Conservation (phyloP, 2,888 invertebrate species). For the Mylabris sibirica region DNA sequence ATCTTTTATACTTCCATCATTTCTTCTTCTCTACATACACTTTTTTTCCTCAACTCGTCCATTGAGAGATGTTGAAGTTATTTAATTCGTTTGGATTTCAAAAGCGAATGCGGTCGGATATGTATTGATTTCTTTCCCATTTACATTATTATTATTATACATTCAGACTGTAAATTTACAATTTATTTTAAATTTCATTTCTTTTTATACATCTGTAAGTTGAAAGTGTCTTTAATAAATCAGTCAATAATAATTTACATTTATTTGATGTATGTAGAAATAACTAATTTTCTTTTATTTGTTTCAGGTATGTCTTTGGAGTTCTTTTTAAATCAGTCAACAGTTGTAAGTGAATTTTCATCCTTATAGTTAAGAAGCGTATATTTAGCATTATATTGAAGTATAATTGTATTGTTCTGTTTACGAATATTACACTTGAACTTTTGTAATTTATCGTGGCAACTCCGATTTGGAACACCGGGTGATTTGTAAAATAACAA, state of each 20-base stretch:
- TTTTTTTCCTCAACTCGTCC: neutral
- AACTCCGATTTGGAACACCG: slow-evolving; percentile 13
- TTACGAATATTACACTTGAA: slow-evolving; percentile 10
- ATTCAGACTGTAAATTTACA: neutral
- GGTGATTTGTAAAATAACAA: slow-evolving; percentile 22
- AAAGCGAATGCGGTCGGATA: neutral
- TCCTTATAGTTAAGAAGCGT: neutral
- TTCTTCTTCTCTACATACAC: neutral
- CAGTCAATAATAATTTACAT: neutral
- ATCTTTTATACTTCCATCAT: neutral
- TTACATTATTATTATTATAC: neutral
- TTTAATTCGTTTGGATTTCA: neutral
- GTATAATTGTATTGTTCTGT: neutral
- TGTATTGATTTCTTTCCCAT: neutral
- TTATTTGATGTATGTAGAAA: neutral
- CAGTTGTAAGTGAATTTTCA: slow-evolving; percentile 14
- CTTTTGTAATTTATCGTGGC: slow-evolving; percentile 20
- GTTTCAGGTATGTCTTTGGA: slow-evolving; percentile 10
- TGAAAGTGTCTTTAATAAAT: neutral
- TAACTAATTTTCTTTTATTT: neutral
- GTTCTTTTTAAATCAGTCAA: neutral
- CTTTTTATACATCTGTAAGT: neutral
- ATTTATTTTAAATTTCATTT: neutral
- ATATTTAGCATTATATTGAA: neutral
- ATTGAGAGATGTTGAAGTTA: neutral